These are phyloP conservation scores for Sebastes hubbsi DNA, from an alignment of 2,797 vertebrate species.

Conservation along the genomic window DNA sequence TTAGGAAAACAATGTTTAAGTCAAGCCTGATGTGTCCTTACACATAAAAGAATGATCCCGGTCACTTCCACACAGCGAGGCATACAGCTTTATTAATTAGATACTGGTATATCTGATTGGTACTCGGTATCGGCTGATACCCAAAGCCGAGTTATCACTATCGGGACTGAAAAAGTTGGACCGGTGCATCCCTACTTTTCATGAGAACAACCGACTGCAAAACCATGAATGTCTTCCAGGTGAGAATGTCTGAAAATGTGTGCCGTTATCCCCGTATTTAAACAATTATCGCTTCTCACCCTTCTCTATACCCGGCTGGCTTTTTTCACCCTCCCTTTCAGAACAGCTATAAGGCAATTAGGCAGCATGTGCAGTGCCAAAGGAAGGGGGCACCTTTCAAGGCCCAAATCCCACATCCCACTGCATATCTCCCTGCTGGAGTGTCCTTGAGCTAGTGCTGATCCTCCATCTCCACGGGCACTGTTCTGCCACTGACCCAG, in stretches of 20 bases:
- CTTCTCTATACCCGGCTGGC: not conserved
- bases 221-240: not conserved
- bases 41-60: no score
- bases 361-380: not conserved
- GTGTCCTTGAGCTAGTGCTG: conserved; percentile 34
- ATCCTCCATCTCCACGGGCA: conserved; percentile 10
- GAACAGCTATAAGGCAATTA: not conserved
- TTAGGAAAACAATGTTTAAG: no score
- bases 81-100: no score
- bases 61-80: no score
- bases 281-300: not conserved
- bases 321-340: not conserved
- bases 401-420: not conserved
- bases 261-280: not conserved
- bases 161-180: no score
- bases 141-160: no score
- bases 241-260: not conserved
- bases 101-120: no score
- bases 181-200: no score
- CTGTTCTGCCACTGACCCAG: conserved; percentile 19
- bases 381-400: not conserved
- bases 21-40: no score
- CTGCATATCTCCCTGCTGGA: conserved; percentile 10
- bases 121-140: no score
- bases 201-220: not conserved